phyloP scores from a whole-genome alignment of 2,797 vertebrate species.

The Pseudotriccus pelzelni region DNA sequence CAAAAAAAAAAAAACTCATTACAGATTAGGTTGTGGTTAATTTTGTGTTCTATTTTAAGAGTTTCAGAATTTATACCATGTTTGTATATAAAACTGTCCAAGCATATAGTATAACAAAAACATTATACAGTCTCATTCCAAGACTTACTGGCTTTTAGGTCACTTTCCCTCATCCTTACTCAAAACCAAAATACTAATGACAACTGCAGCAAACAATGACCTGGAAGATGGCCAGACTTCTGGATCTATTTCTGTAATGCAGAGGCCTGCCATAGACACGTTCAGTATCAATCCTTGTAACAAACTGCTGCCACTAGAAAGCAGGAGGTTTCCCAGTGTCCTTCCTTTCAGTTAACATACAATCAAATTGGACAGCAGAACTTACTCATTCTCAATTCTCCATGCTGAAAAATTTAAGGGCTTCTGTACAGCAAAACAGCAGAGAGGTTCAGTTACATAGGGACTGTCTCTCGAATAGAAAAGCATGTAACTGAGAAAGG shows the following conservation, averaged over 20 bases:
- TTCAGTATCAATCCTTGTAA: not conserved
- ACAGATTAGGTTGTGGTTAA: not conserved
- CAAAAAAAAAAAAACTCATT: too few relatives aligned
- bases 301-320: not conserved
- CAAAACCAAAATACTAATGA: not conserved
- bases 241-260: slow-evolving; percentile 11
- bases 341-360: not conserved
- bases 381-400: not conserved
- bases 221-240: not conserved
- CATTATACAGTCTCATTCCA: not conserved
- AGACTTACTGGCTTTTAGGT: not conserved
- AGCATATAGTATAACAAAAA: not conserved
- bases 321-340: not conserved
- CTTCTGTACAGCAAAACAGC: not conserved
- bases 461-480: fast-evolving
- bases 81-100: not conserved
- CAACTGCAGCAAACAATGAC: slow-evolving; percentile 31
- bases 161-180: not conserved
- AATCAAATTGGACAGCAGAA: not conserved
- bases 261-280: fast-evolving
- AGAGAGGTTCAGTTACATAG: not conserved
- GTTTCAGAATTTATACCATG: not conserved
- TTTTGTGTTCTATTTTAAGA: not conserved
- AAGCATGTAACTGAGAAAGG: not conserved
- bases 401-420: not conserved